Evolutionary conservation across 2,888 invertebrate species (phyloP).

Genomic region (Orthonychiurus folsomi): DNA sequence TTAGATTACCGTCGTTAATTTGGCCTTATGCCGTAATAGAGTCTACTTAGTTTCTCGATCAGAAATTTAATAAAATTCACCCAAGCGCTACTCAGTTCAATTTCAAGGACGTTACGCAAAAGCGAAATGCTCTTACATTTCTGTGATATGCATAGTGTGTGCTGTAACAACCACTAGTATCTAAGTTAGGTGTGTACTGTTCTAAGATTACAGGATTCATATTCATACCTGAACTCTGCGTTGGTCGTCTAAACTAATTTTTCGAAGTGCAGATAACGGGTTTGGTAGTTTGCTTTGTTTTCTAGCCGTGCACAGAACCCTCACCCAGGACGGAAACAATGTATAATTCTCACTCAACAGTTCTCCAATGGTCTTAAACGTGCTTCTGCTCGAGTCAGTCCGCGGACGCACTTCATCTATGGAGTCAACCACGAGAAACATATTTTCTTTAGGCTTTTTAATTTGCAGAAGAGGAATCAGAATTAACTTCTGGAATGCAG

Average conservation of each 20-base stretch:
- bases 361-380: conserved; percentile 63
- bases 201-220: not conserved
- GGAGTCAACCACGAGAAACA: conserved; percentile 81
- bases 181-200: no score
- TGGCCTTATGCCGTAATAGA: no score
- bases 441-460: conserved; percentile 67
- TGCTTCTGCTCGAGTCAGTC: conserved; percentile 36
- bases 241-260: conserved; percentile 83
- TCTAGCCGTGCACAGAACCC: conserved; percentile 47
- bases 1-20: no score
- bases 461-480: conserved; percentile 78
- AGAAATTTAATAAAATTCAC: conserved; percentile 3
- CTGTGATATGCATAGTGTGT: no score
- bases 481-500: conserved; percentile 79
- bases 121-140: no score
- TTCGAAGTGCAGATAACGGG: conserved; percentile 69
- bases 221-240: conserved; percentile 58
- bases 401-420: conserved; percentile 59
- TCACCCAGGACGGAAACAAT: conserved; percentile 78
- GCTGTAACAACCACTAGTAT: no score
- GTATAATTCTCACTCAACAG: conserved; percentile 81
- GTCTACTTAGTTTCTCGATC: no score
- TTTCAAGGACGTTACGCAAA: no score
- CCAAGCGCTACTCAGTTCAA: no score
- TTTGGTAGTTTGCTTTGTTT: conserved; percentile 67